Evolutionary conservation across 2,113 vertebrate species (phyloP), one percentile per base, ranked within the genome.

Genomic region (Todiramphus saurophagus): DNA sequence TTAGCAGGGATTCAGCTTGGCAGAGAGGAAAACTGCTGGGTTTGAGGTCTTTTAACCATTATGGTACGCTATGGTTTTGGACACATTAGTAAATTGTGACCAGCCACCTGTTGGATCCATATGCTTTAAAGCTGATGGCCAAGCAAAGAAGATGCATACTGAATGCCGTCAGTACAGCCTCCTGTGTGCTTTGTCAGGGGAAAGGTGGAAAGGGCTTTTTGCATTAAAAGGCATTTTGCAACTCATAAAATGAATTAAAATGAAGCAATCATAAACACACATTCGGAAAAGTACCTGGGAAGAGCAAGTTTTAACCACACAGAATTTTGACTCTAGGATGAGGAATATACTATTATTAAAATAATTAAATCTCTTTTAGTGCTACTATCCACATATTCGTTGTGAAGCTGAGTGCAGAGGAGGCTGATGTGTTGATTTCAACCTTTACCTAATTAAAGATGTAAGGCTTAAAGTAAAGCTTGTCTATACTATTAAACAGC

Each of bases 51-150:
- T 82, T 83, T 51, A 91, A 53, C 24, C 74, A 56, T 55, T 93
- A 41, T 3, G 5, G 18, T 50, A 82, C 4, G 43, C 43, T 48
- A 13, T 5, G 3, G 70, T 74, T 95, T 87, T 85, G 70, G 72
- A 41, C 21, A 46, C 33, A 75, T 58, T n/a, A 67, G 59, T 63
- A 91, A 94, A 91, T 46, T 94, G 58, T 87, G 86, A 75, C 77
- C 77, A 89, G 50, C 84, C 94, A 97, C 97, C 89, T 97, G 97
- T 94, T 85, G 74, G 67, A 92, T 60, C 64, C 56, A 83, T 69
- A 67, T 51, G 60, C 59, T 94, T 87, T 84, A 80, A 69, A 86
- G 68, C 53, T 73, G 74, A 96, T 21, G 91, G 90, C 83, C 95
- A 96, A 90, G 91, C 59, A 93, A 91, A 72, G 41, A 35, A 59